Evolutionary conservation across 2,888 invertebrate genomes (phyloP).

Genomic region (Halictus ligatus): DNA sequence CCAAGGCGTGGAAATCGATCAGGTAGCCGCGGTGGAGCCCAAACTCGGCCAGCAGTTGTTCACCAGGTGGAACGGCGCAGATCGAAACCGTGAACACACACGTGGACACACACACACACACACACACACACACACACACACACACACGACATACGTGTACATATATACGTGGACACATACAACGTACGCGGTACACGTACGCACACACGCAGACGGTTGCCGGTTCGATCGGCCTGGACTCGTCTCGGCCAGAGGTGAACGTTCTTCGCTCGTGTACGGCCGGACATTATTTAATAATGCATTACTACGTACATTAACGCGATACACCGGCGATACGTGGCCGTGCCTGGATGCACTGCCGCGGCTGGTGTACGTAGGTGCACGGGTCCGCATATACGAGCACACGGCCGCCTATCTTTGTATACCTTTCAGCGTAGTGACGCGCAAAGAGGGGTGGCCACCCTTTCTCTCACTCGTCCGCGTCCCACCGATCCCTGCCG

Average conservation of each 20-base stretch:
- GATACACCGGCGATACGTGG: conserved; percentile 68
- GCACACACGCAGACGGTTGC: not conserved
- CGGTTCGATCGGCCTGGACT: conserved; percentile 65
- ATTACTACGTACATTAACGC: conserved; percentile 74
- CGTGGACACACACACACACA: not conserved
- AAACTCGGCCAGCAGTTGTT: conserved; percentile 70
- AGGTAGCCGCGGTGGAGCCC: conserved; percentile 41
- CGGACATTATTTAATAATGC: conserved; percentile 75
- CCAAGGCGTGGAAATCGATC: conserved; percentile 58
- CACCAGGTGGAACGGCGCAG: conserved; percentile 59
- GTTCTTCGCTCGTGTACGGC: conserved; percentile 69
- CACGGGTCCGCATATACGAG: conserved; percentile 28
- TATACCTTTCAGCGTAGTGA: conserved; percentile 76
- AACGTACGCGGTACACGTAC: not conserved
- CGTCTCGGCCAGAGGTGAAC: conserved; percentile 65
- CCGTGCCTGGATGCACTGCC: conserved; percentile 57
- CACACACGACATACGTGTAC: not conserved
- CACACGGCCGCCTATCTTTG: conserved; percentile 61
- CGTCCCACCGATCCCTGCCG: conserved; percentile 28
- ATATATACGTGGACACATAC: not conserved
- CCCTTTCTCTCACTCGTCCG: conserved; percentile 55
- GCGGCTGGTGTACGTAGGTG: conserved; percentile 23
- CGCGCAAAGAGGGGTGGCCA: conserved; percentile 72
- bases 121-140: not conserved
- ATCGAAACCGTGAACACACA: conserved; percentile 60